Base-by-base conservation (phyloP, 2,113 vertebrate genomes). In the Thunnus maccoyii region DNA sequence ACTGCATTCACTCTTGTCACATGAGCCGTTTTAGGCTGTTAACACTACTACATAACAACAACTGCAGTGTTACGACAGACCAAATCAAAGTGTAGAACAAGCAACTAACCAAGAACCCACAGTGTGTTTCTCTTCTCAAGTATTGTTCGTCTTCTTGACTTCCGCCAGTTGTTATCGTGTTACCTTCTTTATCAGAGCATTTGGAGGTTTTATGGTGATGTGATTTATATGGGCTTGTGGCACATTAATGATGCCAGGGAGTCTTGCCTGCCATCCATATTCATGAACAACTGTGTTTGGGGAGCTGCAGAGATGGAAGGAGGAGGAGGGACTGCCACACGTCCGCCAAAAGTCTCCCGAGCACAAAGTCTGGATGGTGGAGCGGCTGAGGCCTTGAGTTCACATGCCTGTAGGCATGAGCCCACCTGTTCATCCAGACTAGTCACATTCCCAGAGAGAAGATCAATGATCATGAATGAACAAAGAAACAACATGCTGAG, bases 261-360 rank as follows among this genome's bases (percentile, higher is more conserved):
- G 88, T 88, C 84, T 86, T 80, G 87, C 89, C 87, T 89, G 82
- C 30, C 80, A 95, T 96, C 91, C 93, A 96, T 95, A 96, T 96
- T 95, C 94, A 96, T 95, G 94, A 95, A 95, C 95, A 95, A 95
- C 94, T 95, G 95, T 94, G 94, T 93, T 85, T 88, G 85, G 88
- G 91, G 89, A 90, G 86, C 80, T 69, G 82, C 36, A 32, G 88
- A 77, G 66, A 87, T 71, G 79, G 81, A 72, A 76, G 72, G 77
- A 78, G 78, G 86, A 65, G 91, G 90, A 72, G 80, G 76, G 72
- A 83, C 54, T 11, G 52, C 73, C 56, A 76, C 77, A 80, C 73
- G 70, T 84, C 86, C 76, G 87, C 94, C 90, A 94, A 93, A 93
- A 92, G 78, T 93, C 92, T 93, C 87, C 78, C 18, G 74, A 82